Conservation (phyloP, 2,797 vertebrate species). For the Platalea minor region DNA sequence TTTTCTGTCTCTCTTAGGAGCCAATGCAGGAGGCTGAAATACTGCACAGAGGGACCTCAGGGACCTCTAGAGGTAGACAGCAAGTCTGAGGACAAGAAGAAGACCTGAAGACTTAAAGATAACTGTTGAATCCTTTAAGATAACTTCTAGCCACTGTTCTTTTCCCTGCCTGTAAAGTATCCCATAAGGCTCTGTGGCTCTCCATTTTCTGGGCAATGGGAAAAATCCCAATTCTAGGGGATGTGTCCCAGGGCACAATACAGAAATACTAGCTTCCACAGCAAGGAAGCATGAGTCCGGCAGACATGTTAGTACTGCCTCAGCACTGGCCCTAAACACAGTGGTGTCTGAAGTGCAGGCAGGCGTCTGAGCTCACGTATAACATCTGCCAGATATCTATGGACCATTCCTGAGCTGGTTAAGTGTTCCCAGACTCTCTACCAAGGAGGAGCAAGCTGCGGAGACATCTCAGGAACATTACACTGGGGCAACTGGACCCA, state of each 20-base stretch:
- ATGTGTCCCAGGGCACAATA: not conserved
- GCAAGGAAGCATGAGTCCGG: not conserved
- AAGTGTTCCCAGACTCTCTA: not conserved
- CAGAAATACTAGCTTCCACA: not conserved
- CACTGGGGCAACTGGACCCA: not conserved
- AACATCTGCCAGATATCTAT: not conserved
- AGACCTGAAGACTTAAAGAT: not conserved
- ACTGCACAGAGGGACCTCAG: not conserved
- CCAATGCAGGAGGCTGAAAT: not conserved
- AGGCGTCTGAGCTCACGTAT: not conserved
- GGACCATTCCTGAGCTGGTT: not conserved
- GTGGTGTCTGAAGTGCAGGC: not conserved
- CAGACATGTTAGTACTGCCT: not conserved
- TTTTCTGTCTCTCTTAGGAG: not conserved
- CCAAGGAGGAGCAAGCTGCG: not conserved
- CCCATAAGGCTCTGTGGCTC: not conserved
- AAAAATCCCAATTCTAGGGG: not conserved
- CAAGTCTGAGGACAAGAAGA: not conserved
- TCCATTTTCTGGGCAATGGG: not conserved
- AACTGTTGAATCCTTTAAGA: not conserved
- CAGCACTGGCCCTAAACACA: not conserved
- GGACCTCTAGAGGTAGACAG: not conserved
- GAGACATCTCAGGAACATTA: not conserved
- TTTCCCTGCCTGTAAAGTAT: not conserved
- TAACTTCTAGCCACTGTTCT: not conserved